Evolutionary conservation across 2,797 vertebrate genomes (phyloP).

Genomic region (Anabacerthia variegaticeps): DNA sequence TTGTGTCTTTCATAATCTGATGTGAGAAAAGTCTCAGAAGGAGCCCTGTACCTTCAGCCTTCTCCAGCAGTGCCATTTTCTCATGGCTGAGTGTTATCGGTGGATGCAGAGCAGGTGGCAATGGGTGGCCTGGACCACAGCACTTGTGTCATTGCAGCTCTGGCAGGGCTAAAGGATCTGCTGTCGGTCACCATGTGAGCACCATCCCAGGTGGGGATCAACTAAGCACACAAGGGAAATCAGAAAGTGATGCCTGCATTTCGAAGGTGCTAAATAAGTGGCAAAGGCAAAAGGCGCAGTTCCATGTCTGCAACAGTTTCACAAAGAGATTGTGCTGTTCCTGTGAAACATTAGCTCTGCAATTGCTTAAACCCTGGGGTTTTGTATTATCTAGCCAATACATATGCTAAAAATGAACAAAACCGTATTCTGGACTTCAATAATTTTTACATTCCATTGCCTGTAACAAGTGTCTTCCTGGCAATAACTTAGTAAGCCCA

Average conservation of each 20-base stretch:
- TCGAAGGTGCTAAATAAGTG: not conserved
- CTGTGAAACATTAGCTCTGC: not conserved
- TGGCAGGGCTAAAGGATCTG: not conserved
- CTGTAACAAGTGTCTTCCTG: not conserved
- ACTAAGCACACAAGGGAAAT: not conserved
- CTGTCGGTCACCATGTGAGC: rapidly evolving
- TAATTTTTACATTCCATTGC: constrained; percentile 15
- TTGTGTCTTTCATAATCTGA: not conserved
- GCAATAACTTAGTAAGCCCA: not conserved
- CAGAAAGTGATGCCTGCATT: not conserved
- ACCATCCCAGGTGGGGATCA: not conserved
- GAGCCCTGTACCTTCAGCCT: not conserved
- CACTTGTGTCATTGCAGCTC: rapidly evolving
- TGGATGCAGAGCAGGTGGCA: not conserved
- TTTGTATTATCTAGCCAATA: constrained; percentile 21
- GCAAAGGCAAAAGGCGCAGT: not conserved
- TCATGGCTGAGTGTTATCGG: not conserved
- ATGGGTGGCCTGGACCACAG: not conserved
- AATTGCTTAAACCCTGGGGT: constrained; percentile 1
- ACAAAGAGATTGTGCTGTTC: not conserved
- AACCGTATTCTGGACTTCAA: not conserved
- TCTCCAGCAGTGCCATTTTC: not conserved
- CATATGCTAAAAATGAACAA: not conserved
- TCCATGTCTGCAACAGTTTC: not conserved
- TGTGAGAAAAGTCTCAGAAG: not conserved